Base-by-base conservation (phyloP, 1,140 invertebrate genomes). In the Goniozus legneri region DNA sequence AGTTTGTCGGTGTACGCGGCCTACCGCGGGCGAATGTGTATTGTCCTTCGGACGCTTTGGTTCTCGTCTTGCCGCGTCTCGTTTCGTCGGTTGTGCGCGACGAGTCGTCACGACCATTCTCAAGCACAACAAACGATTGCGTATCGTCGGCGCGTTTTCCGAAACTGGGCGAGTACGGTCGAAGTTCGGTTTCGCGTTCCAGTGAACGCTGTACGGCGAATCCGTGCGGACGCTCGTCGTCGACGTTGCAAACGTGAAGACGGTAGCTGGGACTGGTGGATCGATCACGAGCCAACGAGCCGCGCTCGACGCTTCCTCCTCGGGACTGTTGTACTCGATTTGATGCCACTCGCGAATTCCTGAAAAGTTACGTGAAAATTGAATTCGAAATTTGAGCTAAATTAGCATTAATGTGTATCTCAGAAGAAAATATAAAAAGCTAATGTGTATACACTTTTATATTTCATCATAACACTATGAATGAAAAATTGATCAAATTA, bases 211-310 rank as follows among this genome's bases (percentile, higher is more conserved):
- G 35, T 50, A 2, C 55, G 60, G 49, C 53, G 39, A 77, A 77
- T 27, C 74, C 73, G 47, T 64, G 64, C 2, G 69, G n/a, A n/a
- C n/a, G 59, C 31, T 76, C 67, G 15, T 76, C 69, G 43, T 77
- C 76, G 3, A 73, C 75, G 27, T 76, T 69, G 10, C 59, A 71
- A 0, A 77, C 74, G 40, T 77, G 75, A 8, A 77, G 58, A 31
- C 73, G 65, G 50, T 73, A 77, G 3, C 69, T 64, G 3, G 76
- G 76, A 50, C 73, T 76, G 8, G 69, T 60, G 3, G 69, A 75
- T 47, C 70, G 65, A 45, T 71, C 64, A 41, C 67, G 40, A 24
- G 49, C 38, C 12, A 48, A 52, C 13, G 50, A 30, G 19, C 12
- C 37, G 3, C 24, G 10, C 24, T 4, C 4, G 24, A 27, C 24